These are phyloP conservation scores for Microcebus lehilahytsara DNA, from an alignment of 2,113 vertebrate species.

Conservation along the genomic window DNA sequence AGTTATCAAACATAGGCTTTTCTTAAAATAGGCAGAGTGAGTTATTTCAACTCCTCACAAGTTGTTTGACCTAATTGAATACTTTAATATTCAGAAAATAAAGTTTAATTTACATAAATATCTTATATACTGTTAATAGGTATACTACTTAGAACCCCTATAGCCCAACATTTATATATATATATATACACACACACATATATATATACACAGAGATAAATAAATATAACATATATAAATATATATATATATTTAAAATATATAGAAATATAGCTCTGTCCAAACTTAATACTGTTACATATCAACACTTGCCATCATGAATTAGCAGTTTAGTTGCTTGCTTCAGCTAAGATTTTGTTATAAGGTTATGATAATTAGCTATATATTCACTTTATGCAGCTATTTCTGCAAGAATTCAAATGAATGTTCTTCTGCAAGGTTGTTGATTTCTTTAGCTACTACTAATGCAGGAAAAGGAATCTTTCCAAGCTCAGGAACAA, in stretches of 20 bases:
- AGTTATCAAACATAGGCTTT: neutral
- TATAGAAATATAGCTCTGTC: neutral
- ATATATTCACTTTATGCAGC: neutral
- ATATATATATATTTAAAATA: neutral
- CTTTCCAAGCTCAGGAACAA: conserved; percentile 54
- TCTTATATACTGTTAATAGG: neutral
- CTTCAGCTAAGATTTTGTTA: conserved; percentile 32
- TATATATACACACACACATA: neutral
- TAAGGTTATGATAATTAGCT: conserved; percentile 24
- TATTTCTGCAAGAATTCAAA: conserved; percentile 36
- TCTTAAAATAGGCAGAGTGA: conserved; percentile 3
- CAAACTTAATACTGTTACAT: conserved; percentile 21
- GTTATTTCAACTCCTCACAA: neutral
- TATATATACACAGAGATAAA: neutral
- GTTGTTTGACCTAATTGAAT: neutral
- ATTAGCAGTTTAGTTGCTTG: conserved; percentile 25
- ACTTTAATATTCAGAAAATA: conserved; percentile 28
- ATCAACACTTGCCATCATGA: conserved; percentile 46
- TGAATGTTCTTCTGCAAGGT: conserved; percentile 6
- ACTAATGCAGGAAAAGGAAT: conserved; percentile 34
- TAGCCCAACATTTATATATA: neutral
- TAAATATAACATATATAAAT: neutral
- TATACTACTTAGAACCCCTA: neutral
- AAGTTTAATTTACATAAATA: conserved; percentile 39
- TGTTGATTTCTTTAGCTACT: conserved; percentile 45